Evolutionary conservation across 2,797 vertebrate genomes (phyloP).

Genomic region (Thripadectes ignobilis): DNA sequence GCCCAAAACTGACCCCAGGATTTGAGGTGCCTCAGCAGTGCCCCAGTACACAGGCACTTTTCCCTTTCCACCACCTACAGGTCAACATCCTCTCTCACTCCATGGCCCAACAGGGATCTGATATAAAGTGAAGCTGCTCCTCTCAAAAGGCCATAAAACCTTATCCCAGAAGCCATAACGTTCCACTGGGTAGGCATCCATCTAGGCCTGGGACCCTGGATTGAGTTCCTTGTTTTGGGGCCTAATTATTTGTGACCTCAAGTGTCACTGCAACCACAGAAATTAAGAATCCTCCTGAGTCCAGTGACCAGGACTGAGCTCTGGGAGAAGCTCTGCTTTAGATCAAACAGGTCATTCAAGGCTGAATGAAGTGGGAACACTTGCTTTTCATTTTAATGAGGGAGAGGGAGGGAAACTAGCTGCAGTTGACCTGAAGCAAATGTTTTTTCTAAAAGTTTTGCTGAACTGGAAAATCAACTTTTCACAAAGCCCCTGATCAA

Average conservation of each 20-base stretch:
- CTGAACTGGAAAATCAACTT: slow-evolving; percentile 67
- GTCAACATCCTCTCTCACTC: not conserved
- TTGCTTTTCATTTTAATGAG: slow-evolving; percentile 51
- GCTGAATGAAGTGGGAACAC: slow-evolving; percentile 32
- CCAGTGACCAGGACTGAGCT: not conserved
- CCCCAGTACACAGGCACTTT: not conserved
- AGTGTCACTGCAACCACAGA: not conserved
- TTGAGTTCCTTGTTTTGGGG: not conserved
- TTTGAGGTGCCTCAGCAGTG: not conserved
- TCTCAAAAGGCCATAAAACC: not conserved
- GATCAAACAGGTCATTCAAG: slow-evolving; percentile 5
- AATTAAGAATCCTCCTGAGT: not conserved
- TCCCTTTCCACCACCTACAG: not conserved
- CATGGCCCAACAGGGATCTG: not conserved
- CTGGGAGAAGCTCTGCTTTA: slow-evolving; percentile 16
- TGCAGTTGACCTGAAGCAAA: slow-evolving; percentile 31
- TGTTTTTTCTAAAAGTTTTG: slow-evolving; percentile 42
- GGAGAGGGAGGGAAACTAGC: not conserved
- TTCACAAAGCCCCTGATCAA: slow-evolving; percentile 48
- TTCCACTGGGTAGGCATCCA: not conserved
- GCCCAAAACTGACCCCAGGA: not conserved
- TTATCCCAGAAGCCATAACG: not conserved
- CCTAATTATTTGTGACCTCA: not conserved
- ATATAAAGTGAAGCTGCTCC: not conserved
- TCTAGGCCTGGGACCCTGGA: not conserved